phyloP scores from a whole-genome alignment of 2,888 invertebrate genomes.

The Hemicrepidius hirtus region DNA sequence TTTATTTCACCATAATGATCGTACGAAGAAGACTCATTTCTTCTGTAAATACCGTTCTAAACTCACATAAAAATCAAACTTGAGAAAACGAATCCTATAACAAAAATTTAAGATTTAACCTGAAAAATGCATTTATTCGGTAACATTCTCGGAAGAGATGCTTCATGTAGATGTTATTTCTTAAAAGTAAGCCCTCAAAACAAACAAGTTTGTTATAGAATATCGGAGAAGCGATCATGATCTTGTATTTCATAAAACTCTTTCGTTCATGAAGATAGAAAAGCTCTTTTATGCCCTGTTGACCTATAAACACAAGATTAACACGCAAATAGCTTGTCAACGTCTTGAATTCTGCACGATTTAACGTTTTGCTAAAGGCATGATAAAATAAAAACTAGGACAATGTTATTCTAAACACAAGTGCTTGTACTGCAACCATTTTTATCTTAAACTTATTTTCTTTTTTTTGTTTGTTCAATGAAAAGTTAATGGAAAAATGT shows the following conservation, averaged over 20 bases:
- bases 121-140: background rate
- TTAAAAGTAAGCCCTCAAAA: background rate
- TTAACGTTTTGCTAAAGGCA: background rate
- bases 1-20: conserved; percentile 9
- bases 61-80: too few species aligned
- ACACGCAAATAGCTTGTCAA: conserved; percentile 1
- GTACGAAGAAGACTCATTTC: background rate
- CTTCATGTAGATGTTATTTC: conserved; percentile 8
- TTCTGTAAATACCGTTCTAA: too few species aligned
- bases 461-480: too few species aligned
- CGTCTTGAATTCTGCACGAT: background rate
- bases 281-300: background rate
- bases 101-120: background rate
- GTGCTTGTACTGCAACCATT: too few species aligned
- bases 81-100: too few species aligned
- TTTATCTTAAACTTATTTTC: too few species aligned
- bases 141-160: background rate
- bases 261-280: background rate
- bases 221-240: background rate
- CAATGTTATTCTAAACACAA: too few species aligned
- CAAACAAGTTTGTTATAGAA: background rate
- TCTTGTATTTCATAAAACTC: background rate
- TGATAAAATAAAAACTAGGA: too few species aligned
- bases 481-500: too few species aligned
- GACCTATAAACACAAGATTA: background rate